These are phyloP conservation scores for Agonopterix heracliana DNA, from an alignment of 2,888 invertebrate species.

Conservation along the genomic window DNA sequence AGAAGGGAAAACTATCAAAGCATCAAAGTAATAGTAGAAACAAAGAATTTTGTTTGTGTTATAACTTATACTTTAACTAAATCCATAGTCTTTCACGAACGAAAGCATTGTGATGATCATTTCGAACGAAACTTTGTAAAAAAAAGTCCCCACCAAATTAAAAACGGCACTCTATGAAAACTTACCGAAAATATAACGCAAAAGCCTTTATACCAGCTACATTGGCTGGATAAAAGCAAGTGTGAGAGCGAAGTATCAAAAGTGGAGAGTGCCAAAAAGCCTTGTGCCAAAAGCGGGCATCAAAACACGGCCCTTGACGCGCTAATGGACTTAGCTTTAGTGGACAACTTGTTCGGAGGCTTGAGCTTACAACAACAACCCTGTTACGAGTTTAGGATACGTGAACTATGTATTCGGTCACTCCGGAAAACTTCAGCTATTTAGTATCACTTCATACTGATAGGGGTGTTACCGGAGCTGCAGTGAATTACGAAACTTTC, in stretches of 20 bases:
- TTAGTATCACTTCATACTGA: neutral
- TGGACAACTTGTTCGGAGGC: constrained; percentile 43
- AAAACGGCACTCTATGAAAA: neutral
- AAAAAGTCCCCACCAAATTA: no score
- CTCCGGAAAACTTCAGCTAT: neutral
- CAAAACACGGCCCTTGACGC: constrained; percentile 48
- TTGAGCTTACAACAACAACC: constrained; percentile 31
- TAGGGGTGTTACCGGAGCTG: no score
- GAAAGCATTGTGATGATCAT: no score
- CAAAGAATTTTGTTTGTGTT: no score
- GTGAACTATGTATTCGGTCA: constrained; percentile 1
- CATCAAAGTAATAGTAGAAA: no score
- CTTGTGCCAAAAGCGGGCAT: constrained; percentile 39
- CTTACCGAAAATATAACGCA: constrained; percentile 25
- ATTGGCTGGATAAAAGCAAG: neutral
- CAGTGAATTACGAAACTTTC: no score
- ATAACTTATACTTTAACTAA: no score
- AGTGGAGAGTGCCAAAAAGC: constrained; percentile 31
- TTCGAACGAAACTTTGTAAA: no score
- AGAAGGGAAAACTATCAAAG: no score
- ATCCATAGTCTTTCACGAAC: no score
- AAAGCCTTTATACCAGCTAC: constrained; percentile 23
- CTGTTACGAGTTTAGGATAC: constrained; percentile 23
- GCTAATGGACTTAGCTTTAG: constrained; percentile 55
- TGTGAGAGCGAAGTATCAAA: constrained; percentile 29